Percentiles rank a stretch among this genome's conserved stretches.
These are phyloP conservation scores for Galaxias olidus DNA, from an alignment of 2,797 vertebrate genomes.

Conservation along the genomic window DNA sequence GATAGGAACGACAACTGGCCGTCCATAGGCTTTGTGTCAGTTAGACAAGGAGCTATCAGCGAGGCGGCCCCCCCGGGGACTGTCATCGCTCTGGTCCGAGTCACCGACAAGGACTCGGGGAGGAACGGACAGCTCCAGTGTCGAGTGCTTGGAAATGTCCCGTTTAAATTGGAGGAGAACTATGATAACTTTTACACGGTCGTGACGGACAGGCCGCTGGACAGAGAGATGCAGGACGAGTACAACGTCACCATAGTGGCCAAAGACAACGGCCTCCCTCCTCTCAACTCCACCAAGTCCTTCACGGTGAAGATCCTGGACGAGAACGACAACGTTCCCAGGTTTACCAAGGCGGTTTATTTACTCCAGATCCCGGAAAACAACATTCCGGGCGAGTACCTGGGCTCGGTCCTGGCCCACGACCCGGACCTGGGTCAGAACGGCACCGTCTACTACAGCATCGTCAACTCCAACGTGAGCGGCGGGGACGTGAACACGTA, in stretches of 20 bases:
- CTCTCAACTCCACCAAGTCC: conserved; percentile 94
- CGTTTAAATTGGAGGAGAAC: conserved; percentile 96
- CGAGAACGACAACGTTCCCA: conserved; percentile 96
- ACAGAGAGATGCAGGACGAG: conserved; percentile 92
- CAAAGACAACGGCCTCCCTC: conserved; percentile 91
- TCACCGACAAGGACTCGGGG: conserved; percentile 95
- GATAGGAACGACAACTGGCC: conserved; percentile 98
- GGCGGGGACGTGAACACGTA: conserved; percentile 98
- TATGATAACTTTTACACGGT: conserved; percentile 98
- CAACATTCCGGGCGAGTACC: conserved; percentile 96
- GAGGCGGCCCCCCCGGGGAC: conserved; percentile 94
- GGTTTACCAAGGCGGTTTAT: conserved; percentile 93
- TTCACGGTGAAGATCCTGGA: conserved; percentile 95
- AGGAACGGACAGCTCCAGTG: conserved; percentile 97
- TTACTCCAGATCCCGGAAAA: conserved; percentile 96
- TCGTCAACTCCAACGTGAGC: conserved; percentile 92
- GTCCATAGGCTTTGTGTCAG: conserved; percentile 93
- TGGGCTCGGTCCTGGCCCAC: conserved; percentile 94
- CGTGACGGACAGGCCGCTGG: conserved; percentile 92
- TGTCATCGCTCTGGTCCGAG: conserved; percentile 94
- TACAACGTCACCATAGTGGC: conserved; percentile 98
- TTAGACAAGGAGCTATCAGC: conserved; percentile 96
- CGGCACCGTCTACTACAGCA: conserved; percentile 95
- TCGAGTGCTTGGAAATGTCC: conserved; percentile 88
- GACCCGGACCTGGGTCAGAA: conserved; percentile 97